Base-by-base conservation (phyloP, 2,797 vertebrate species). In the Poeciliopsis presidionis region DNA sequence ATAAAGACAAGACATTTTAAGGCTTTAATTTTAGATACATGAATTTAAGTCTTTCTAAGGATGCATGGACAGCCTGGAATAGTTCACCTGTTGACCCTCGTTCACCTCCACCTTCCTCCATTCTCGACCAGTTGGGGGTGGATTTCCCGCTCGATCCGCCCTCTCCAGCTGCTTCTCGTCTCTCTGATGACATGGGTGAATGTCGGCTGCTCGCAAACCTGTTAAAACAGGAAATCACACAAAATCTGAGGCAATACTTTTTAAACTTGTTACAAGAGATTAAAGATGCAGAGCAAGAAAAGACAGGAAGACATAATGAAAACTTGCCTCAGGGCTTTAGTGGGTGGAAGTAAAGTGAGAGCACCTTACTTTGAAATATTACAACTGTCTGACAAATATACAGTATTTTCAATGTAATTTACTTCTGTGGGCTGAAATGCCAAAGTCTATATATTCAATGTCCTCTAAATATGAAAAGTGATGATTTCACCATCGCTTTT, bases 161-260 rank as follows among this genome's bases (percentile, higher is more conserved):
- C 43, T 99, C 98, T 77, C 96, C 96, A 0, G 94, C 96, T 86
- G 95, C 96, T 89, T 97, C 91, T 18, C 90, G 97, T 81, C 97
- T 95, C 91, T 99, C 98, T 0, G 96, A 92, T 36, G 97, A 97
- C 81, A 98, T 96, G 0, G 98, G 97, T 72, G 98, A 99, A 90
- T 98, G 96, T 78, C 97, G 96, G 92, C 89, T 97, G 73, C 96
- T 93, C 74, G 90, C 97, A 93, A 98, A 99, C 94, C 98, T 99
- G 94, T 73, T 75, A 78, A 51, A 74, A 14, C 51, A 49, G 55
- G 39, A 57, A 87, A 1, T n/a, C 4, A 11, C 7, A 9, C 13
- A 45, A 22, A 71, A 47, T 20, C 7, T 14, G 14, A 72, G 30
- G n/a, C 28, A 7, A n/a, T 25, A 16, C 73, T 70, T 53, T 33